Evolutionary conservation across 2,797 vertebrate species (phyloP).

Genomic region (Premnoplex brunnescens): DNA sequence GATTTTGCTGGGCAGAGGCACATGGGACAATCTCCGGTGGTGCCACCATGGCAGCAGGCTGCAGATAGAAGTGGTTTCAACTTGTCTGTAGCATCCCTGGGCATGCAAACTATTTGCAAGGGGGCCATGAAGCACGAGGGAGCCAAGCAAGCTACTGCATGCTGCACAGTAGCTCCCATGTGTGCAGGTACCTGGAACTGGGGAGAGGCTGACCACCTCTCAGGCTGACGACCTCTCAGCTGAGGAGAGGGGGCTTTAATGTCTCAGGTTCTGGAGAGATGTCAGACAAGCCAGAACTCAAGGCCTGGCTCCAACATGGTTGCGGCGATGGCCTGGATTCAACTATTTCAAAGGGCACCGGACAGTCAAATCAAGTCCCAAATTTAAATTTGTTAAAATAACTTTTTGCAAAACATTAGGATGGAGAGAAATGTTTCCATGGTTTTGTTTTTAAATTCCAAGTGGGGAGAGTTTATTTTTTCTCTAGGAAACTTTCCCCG

Average conservation of each 20-base stretch:
- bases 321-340: not conserved
- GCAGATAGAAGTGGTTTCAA: not conserved
- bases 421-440: slow-evolving; percentile 46
- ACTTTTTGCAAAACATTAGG: slow-evolving; percentile 55
- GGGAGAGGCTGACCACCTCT: not conserved
- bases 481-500: slow-evolving; percentile 47
- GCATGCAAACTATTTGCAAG: not conserved
- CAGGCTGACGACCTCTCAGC: not conserved
- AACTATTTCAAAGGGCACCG: slow-evolving; percentile 46
- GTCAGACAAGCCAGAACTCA: fast-evolving
- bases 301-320: not conserved
- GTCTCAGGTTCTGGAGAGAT: not conserved
- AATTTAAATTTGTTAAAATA: slow-evolving; percentile 68
- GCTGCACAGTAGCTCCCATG: not conserved
- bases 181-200: not conserved
- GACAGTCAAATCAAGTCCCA: slow-evolving; percentile 3
- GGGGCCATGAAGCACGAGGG: not conserved
- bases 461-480: slow-evolving; percentile 65
- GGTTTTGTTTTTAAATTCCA: slow-evolving; percentile 62
- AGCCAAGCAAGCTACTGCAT: not conserved
- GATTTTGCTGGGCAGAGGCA: not conserved
- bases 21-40: not conserved
- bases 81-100: not conserved
- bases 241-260: not conserved
- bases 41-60: not conserved